These are phyloP conservation scores for Hiodon alosoides DNA, from an alignment of 2,113 vertebrate genomes.

Conservation along the genomic window DNA sequence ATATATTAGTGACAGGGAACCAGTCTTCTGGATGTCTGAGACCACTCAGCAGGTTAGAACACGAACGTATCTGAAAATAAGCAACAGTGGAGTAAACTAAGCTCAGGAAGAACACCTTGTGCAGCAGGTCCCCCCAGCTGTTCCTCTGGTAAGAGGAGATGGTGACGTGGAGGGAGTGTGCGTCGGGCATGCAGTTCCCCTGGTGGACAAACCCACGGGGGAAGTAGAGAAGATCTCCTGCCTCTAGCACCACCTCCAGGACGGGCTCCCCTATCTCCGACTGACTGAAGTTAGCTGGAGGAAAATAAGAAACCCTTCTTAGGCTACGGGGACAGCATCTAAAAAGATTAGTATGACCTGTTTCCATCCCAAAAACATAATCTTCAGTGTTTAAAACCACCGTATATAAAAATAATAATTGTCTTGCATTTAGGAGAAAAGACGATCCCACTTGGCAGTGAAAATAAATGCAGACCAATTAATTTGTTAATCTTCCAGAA, in stretches of 20 bases:
- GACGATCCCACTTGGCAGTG: no score
- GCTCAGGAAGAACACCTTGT: slow-evolving; percentile 56
- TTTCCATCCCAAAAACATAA: no score
- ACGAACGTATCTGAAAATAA: no score
- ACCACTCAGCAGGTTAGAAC: no score
- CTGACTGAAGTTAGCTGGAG: slow-evolving; percentile 74
- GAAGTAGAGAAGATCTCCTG: slow-evolving; percentile 90
- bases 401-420: no score
- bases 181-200: slow-evolving; percentile 74
- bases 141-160: slow-evolving; percentile 91
- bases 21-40: no score
- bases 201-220: slow-evolving; percentile 94
- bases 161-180: slow-evolving; percentile 87
- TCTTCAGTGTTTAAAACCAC: no score
- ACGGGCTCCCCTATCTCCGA: slow-evolving; percentile 74
- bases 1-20: neutral
- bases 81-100: neutral
- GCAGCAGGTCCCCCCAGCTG: slow-evolving; percentile 85
- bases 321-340: no score
- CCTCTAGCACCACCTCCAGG: slow-evolving; percentile 81
- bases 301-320: neutral
- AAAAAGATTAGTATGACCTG: no score
- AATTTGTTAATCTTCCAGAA: no score
- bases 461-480: no score
- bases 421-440: no score